Base-by-base conservation (phyloP, 2,888 invertebrate species). In the Aphidius colemani region DNA sequence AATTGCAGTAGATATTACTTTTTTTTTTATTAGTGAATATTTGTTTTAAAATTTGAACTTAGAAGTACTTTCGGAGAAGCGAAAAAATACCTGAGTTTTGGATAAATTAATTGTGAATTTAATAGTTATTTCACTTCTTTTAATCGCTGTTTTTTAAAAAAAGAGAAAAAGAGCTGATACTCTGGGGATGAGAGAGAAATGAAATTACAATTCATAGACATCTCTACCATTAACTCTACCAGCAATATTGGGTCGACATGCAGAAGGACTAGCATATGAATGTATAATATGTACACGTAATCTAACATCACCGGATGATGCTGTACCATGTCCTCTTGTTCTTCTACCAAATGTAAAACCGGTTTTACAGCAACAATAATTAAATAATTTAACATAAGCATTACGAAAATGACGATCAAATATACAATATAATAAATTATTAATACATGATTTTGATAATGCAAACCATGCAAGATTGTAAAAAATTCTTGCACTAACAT, bases 331-430 rank as follows among this genome's bases (percentile, higher is more conserved):
- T 60, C 85, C 81, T 45, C 90, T 81, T 61, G 88, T 86, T 50
- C 90, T 85, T 65, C 88, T 82, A 7, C 88, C 86, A 71, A 89
- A 89, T 2, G 90, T 87, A 39, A 89, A 88, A 6, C 90, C 88
- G 7, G 88, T 91, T 79, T 92, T 93, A 82, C 92, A 93, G 77
- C 89, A 92, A 75, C 92, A 92, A 74, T 93, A 93, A 75, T 90
- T 89, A 76, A 92, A 93, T 7, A 93, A 83, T 74, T 89, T 88
- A 10, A 88, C 84, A 77, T 90, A 93, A 7, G 91, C 90, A 65
- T 86, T 86, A 46, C 91, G 85, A 75, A 92, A 92, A 75, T 88
- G 88, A 7, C 85, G 83, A 75, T 91, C 89, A n/a, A 88, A 82
- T 6, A 87, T 81, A 73, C 89, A 87, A 76, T 89, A 89, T 46